A percentile compares a stretch with the other conserved stretches of the same genome.
These are phyloP conservation scores for Amyelois transitella DNA, from an alignment of 1,140 invertebrate genomes.

Conservation along the genomic window DNA sequence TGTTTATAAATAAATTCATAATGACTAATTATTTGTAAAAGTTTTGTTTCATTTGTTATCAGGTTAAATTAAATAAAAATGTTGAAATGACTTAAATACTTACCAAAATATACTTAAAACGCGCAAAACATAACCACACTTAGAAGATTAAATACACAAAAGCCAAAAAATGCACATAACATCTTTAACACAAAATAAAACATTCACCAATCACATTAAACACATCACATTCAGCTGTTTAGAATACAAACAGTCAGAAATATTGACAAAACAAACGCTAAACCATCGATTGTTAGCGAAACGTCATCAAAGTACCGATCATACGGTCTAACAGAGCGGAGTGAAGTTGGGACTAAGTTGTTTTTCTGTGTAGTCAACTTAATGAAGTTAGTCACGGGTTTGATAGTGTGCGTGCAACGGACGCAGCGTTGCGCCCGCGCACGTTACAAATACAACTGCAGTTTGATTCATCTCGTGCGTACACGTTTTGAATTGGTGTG, in stretches of 20 bases:
- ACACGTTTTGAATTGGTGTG: constrained; percentile 23
- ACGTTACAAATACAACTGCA: neutral
- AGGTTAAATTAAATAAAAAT: neutral
- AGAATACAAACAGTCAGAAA: constrained; percentile 12
- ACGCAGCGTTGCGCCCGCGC: constrained; percentile 10
- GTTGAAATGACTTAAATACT: constrained; percentile 7
- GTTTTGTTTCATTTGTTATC: too few relatives aligned
- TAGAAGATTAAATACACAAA: neutral
- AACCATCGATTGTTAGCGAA: constrained; percentile 46
- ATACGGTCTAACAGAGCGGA: constrained; percentile 33
- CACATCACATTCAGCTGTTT: constrained; percentile 4
- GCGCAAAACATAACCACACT: constrained; percentile 2
- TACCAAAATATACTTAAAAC: constrained; percentile 1
- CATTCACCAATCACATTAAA: constrained; percentile 5
- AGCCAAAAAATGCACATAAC: constrained; percentile 15
- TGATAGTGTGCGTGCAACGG: constrained; percentile 28
- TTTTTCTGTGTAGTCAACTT: constrained; percentile 22
- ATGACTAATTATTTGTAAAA: neutral
- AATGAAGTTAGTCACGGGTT: constrained; percentile 52
- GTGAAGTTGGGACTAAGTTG: constrained; percentile 44
- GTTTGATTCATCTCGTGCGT: neutral
- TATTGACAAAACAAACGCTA: constrained; percentile 63
- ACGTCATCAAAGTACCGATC: constrained; percentile 56
- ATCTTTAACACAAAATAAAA: constrained; percentile 18
- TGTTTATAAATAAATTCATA: constrained; percentile 6